Percentiles rank a stretch among this genome's conserved stretches.
These are phyloP conservation scores for Pagrus major DNA, from an alignment of 2,113 vertebrate species.

Conservation along the genomic window DNA sequence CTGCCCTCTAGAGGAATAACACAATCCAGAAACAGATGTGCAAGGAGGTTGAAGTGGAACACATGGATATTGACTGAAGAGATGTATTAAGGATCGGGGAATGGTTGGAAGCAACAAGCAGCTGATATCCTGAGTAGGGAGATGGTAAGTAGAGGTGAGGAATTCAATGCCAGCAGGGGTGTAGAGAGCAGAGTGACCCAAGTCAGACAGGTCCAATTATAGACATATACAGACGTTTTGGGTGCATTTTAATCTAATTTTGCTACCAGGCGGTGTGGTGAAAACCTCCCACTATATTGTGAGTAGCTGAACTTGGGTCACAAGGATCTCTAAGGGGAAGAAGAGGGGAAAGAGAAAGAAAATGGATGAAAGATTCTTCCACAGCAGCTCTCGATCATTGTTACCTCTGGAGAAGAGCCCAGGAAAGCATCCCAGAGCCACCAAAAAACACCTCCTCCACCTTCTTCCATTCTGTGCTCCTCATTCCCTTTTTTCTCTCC, in stretches of 20 bases:
- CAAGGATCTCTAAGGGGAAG: neutral
- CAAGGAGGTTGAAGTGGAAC: neutral
- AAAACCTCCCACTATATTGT: neutral
- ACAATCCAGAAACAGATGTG: neutral
- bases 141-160: constrained; percentile 1
- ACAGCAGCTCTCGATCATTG: constrained; percentile 16
- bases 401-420: constrained; percentile 75
- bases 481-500: constrained; percentile 38
- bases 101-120: neutral
- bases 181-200: constrained; percentile 42
- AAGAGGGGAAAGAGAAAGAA: neutral
- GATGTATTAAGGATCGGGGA: neutral
- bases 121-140: neutral
- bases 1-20: constrained; percentile 58
- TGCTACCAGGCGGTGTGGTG: too few relatives aligned
- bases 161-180: neutral
- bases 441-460: constrained; percentile 58
- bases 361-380: neutral
- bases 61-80: neutral
- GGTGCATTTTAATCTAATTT: too few relatives aligned
- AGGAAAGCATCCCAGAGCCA: constrained; percentile 76
- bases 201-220: neutral
- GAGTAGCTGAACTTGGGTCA: neutral
- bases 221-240: neutral
- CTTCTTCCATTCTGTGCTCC: constrained; percentile 57